Conservation (phyloP, 2,797 vertebrate species). For the Xenops minutus region DNA sequence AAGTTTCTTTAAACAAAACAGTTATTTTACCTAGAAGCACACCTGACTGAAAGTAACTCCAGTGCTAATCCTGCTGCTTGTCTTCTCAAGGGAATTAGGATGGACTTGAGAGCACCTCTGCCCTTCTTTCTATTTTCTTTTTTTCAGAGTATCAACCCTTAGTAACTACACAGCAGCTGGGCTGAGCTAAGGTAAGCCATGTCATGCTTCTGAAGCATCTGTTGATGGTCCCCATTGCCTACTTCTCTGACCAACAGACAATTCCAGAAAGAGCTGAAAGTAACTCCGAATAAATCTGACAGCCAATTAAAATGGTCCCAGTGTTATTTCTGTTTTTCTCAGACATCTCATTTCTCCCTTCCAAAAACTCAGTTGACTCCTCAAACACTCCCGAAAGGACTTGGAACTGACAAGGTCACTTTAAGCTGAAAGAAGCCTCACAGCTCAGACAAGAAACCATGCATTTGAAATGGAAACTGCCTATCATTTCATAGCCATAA, state of each 20-base stretch:
- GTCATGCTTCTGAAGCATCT: not conserved
- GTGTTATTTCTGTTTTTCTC: not conserved
- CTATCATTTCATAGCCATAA: not conserved
- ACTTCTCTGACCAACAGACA: not conserved
- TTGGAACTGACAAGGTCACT: not conserved
- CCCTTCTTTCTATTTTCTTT: not conserved
- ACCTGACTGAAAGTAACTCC: not conserved
- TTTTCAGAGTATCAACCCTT: not conserved
- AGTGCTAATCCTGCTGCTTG: not conserved
- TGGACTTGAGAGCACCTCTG: not conserved
- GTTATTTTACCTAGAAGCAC: not conserved
- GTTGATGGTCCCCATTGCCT: not conserved
- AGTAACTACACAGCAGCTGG: not conserved
- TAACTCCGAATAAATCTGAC: not conserved
- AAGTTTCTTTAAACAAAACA: not conserved
- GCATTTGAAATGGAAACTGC: constrained; percentile 1
- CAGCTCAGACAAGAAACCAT: not conserved
- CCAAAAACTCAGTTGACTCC: not conserved
- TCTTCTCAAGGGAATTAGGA: not conserved
- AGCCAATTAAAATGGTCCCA: not conserved
- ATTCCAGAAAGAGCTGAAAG: not conserved
- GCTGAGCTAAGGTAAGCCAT: not conserved
- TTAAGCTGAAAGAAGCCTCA: not conserved
- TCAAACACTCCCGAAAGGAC: not conserved
- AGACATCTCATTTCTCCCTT: not conserved